Evolutionary conservation across 2,113 vertebrate species (phyloP).

Genomic region (Oriolus oriolus): DNA sequence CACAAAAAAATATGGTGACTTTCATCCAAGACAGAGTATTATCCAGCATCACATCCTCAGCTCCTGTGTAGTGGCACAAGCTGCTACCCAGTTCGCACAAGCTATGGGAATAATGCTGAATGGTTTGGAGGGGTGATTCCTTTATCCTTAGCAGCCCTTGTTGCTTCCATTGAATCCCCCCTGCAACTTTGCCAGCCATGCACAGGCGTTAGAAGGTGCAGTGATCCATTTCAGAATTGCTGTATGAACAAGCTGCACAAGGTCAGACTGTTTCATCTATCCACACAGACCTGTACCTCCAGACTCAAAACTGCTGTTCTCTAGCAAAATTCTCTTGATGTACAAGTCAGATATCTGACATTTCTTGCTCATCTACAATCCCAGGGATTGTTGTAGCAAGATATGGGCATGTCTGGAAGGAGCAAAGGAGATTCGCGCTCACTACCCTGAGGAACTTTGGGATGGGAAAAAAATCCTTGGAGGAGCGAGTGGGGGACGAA

Average conservation of each 20-base stretch:
- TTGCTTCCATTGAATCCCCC: background rate
- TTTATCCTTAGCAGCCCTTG: background rate
- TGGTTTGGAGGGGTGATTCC: background rate
- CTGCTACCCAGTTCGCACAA: background rate
- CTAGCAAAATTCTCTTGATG: background rate
- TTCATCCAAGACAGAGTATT: background rate
- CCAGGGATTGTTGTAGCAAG: slow-evolving; percentile 68
- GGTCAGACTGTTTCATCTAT: background rate
- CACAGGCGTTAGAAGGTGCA: background rate
- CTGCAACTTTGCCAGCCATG: background rate
- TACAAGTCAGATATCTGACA: background rate
- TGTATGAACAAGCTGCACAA: background rate
- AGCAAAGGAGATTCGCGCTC: slow-evolving; percentile 76
- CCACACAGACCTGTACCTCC: background rate
- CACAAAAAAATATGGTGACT: background rate
- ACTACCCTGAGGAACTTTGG: slow-evolving; percentile 79
- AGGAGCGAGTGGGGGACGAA: slow-evolving; percentile 74
- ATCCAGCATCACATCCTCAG: background rate
- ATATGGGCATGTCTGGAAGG: slow-evolving; percentile 70
- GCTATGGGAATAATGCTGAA: background rate
- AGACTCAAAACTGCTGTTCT: background rate
- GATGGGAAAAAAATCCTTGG: slow-evolving; percentile 81
- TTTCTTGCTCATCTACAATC: background rate
- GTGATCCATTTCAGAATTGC: background rate
- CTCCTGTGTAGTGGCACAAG: background rate